A percentile compares a stretch with the other conserved stretches of the same genome.
These are phyloP conservation scores for Physeter macrocephalus DNA, from an alignment of 2,113 vertebrate genomes.

Conservation along the genomic window DNA sequence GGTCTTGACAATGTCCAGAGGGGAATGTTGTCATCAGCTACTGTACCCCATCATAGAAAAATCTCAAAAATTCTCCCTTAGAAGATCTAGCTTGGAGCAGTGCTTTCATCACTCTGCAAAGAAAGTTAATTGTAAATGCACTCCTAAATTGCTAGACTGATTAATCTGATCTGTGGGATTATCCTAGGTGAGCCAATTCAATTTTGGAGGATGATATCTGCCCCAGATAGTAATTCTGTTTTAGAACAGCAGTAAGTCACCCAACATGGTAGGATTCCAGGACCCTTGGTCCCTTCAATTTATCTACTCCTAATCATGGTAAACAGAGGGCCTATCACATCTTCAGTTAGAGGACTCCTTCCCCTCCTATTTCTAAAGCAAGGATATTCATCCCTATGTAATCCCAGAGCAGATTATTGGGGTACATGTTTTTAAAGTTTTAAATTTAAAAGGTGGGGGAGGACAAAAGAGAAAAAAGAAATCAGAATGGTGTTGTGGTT, in stretches of 20 bases:
- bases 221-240: not conserved
- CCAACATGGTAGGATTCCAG: not conserved
- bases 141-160: not conserved
- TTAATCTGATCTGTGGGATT: not conserved
- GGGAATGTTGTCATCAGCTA: not conserved
- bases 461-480: not conserved
- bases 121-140: not conserved
- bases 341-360: not conserved
- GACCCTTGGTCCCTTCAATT: too few species aligned
- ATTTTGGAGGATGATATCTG: not conserved
- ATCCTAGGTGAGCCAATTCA: not conserved
- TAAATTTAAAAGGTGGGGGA: not conserved
- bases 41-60: not conserved
- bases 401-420: not conserved
- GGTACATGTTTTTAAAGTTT: not conserved
- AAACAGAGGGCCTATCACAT: not conserved
- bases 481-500: not conserved
- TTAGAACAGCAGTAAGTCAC: not conserved
- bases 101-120: not conserved
- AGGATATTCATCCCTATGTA: not conserved
- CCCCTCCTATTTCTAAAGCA: not conserved
- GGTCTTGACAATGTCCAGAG: not conserved
- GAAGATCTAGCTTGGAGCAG: not conserved
- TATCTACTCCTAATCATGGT: not conserved
- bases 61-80: slow-evolving; percentile 8